A percentile compares a stretch with the other conserved stretches of the same genome.
Evolutionary conservation across 2,888 invertebrate genomes (phyloP).

Genomic region (Pyrgus malvae): DNA sequence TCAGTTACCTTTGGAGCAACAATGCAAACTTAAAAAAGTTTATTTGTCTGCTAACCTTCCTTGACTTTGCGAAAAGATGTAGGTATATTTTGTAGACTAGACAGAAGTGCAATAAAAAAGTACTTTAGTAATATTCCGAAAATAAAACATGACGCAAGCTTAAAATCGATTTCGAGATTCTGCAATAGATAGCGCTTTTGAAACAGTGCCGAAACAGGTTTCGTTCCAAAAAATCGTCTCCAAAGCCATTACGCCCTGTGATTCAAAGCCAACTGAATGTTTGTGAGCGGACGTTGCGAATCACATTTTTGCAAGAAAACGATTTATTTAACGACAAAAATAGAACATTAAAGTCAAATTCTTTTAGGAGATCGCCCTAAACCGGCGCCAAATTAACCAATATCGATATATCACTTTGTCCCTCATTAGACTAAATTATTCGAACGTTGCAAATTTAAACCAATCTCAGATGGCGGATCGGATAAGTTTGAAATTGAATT

Average conservation of each 20-base stretch:
- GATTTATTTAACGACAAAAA: constrained; percentile 3
- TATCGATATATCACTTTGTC: constrained; percentile 30
- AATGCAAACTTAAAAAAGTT: not conserved
- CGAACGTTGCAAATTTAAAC: constrained; percentile 10
- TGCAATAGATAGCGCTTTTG: not conserved
- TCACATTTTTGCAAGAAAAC: constrained; percentile 14
- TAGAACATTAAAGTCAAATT: not conserved
- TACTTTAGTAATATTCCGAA: not conserved
- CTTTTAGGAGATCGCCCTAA: constrained; percentile 15
- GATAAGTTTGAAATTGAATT: constrained; percentile 16
- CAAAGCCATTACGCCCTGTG: not conserved
- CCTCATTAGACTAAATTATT: constrained; percentile 32
- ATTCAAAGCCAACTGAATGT: not conserved
- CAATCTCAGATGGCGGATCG: constrained; percentile 9
- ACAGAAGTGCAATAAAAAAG: not conserved
- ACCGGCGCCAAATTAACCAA: constrained; percentile 28
- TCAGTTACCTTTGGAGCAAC: constrained; percentile 7
- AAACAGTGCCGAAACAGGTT: not conserved
- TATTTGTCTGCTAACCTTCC: not conserved
- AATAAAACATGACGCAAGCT: not conserved
- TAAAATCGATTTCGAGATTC: not conserved
- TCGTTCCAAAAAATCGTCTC: not conserved
- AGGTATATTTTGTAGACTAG: not conserved
- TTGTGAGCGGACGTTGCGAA: not conserved
- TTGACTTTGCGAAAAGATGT: not conserved